Evolutionary conservation across 2,888 invertebrate genomes (phyloP).

Genomic region (Hipparchia sbordonii): DNA sequence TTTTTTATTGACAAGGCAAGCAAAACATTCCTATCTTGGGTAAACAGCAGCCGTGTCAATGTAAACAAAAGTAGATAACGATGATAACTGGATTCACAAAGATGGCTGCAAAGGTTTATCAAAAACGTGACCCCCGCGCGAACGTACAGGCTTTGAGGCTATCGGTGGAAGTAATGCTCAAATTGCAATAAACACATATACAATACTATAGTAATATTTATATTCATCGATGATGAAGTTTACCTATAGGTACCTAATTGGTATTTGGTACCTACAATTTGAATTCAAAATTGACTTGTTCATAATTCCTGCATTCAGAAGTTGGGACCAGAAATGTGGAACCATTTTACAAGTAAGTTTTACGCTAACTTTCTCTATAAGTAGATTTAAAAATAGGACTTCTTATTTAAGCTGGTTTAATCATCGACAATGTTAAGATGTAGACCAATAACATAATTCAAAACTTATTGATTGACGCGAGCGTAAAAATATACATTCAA

Average conservation of each 20-base stretch:
- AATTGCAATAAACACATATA: not conserved
- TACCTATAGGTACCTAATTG: no score
- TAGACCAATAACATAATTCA: not conserved
- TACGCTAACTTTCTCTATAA: no score
- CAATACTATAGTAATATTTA: no score
- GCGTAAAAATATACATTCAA: slow-evolving; percentile 53
- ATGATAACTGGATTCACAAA: slow-evolving; percentile 65
- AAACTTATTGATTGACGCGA: slow-evolving; percentile 45
- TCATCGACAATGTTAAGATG: not conserved
- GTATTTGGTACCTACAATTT: no score
- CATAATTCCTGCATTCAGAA: no score
- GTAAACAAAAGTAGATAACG: slow-evolving; percentile 64
- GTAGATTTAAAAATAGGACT: no score
- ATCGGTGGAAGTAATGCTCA: slow-evolving; percentile 35
- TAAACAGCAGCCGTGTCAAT: slow-evolving; percentile 52
- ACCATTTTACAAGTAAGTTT: no score
- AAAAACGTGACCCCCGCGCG: slow-evolving; percentile 49
- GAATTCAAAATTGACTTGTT: no score
- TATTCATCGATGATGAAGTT: no score
- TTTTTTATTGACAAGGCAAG: slow-evolving; percentile 38
- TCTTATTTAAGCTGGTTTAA: no score
- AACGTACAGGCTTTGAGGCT: slow-evolving; percentile 40
- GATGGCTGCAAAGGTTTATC: slow-evolving; percentile 57
- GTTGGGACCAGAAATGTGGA: no score
- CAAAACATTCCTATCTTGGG: slow-evolving; percentile 51